A percentile compares a stretch with the other conserved stretches of the same genome.
These are phyloP conservation scores for Micropterix aruncella DNA, from an alignment of 2,888 invertebrate species.

Conservation along the genomic window DNA sequence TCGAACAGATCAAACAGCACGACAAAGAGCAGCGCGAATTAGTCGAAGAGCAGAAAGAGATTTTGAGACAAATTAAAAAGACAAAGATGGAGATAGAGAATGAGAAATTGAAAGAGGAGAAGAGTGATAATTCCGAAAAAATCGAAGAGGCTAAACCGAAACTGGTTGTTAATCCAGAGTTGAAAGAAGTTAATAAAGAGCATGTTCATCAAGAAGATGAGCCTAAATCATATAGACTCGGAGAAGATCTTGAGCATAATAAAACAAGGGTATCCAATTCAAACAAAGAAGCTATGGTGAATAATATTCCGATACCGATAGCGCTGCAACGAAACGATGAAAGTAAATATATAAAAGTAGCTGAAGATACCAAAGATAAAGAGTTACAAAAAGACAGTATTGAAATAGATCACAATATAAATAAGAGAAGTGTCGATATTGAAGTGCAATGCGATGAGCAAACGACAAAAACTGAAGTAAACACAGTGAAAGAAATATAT, in stretches of 20 bases:
- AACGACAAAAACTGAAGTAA: too few species aligned
- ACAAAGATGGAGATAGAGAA: conserved; percentile 35
- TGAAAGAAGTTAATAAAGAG: conserved; percentile 1
- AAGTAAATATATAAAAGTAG: conserved; percentile 6
- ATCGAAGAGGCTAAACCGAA: not conserved
- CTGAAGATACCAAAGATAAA: not conserved
- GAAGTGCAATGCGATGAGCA: too few species aligned
- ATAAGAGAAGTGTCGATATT: not conserved
- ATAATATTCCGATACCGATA: not conserved
- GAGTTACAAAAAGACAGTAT: not conserved
- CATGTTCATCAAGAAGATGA: conserved; percentile 9
- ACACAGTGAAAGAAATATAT: too few species aligned
- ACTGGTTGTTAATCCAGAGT: not conserved
- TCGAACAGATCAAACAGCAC: conserved; percentile 52
- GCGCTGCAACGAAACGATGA: conserved; percentile 19
- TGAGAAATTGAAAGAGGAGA: conserved; percentile 29
- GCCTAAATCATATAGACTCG: not conserved
- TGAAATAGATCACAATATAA: conserved; percentile 7
- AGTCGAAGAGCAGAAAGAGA: conserved; percentile 50
- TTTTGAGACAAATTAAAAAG: conserved; percentile 43
- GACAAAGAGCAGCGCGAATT: conserved; percentile 53
- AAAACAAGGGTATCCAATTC: not conserved
- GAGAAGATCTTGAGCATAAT: not conserved
- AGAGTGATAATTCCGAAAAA: conserved; percentile 19
- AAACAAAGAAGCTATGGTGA: not conserved